Base-by-base conservation (phyloP, 2,797 vertebrate species). In the Streptopelia turtur region DNA sequence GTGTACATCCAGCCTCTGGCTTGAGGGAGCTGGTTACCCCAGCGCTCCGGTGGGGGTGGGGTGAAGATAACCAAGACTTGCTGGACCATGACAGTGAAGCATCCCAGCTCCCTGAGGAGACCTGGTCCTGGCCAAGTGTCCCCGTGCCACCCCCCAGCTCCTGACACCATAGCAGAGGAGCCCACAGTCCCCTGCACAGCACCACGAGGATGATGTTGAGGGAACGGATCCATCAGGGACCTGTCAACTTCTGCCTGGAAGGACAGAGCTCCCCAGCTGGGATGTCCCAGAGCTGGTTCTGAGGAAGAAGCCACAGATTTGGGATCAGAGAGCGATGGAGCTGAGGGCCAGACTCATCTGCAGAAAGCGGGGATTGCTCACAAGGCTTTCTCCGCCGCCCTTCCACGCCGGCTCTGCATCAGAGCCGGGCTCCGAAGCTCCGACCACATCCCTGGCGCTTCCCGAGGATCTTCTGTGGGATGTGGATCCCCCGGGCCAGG, bases 211-310 rank as follows among this genome's bases (percentile, higher is more conserved):
- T 16, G 23, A 35, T 6, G 0, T 24, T 8, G 63, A 82, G 90
- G 89, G 70, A 60, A 16, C 33, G 9, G 91, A 94, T 70, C 80
- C 53, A 5, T 45, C 69, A 11, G 7, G 84, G 57, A 66, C 39
- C 80, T 78, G 14, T 77, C 89, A 55, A 31, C 77, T 85, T 66
- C 87, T 68, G 56, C 91, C 89, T 78, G 89, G 81, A 81, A 95
- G 78, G 70, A 91, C 96, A 13, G 93, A 96, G 47, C 41, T 94
- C 1, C 0, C 92, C 21, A 78, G 0, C 65, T 96, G 93, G 91
- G 90, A 50, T 47, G 55, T 79, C 93, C 94, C 92, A 79, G 96
- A 94, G 50, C 65, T 96, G 87, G 78, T 85, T 97, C 94, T 45
- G n/a, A 92, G 89, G 95, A 93, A 9, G 69, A 96, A 93, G 49